Evolutionary conservation across 92 coral and sea anemone genomes (phyloP).

Genomic region (Actinostola sp.): DNA sequence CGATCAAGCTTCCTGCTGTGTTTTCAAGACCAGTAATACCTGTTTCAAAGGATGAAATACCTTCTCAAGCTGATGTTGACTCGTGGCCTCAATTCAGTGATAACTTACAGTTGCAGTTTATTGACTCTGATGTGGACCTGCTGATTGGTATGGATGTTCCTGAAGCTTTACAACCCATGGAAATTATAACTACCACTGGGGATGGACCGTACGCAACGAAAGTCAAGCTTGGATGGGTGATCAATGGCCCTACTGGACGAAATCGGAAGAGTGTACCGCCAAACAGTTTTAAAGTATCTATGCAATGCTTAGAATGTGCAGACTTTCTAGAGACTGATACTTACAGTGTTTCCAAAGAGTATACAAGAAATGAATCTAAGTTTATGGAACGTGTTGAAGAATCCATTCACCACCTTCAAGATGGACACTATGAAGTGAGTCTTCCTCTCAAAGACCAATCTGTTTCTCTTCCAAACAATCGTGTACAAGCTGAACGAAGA

Average conservation of each 20-base stretch:
- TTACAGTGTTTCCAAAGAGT: constrained; percentile 1
- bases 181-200: constrained; percentile 26
- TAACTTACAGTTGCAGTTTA: constrained; percentile 17
- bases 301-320: constrained; percentile 47
- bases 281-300: constrained; percentile 20
- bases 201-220: constrained; percentile 57
- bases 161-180: constrained; percentile 48
- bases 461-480: constrained; percentile 28
- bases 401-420: constrained; percentile 31
- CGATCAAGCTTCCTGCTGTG: constrained; percentile 36
- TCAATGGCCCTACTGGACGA: constrained; percentile 66
- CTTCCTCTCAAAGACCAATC: constrained; percentile 38
- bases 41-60: constrained; percentile 24
- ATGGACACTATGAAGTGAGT: constrained; percentile 44
- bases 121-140: constrained; percentile 46
- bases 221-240: constrained; percentile 55
- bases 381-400: constrained; percentile 39
- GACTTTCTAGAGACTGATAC: constrained; percentile 45
- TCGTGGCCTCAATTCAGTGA: constrained; percentile 55
- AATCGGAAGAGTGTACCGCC: constrained; percentile 14
- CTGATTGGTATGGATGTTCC: constrained; percentile 56
- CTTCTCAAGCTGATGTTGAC: constrained; percentile 50
- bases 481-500: constrained; percentile 54
- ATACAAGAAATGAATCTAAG: constrained; percentile 25
- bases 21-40: constrained; percentile 25